Base-by-base conservation (phyloP, 2,113 vertebrate species). In the Melanocharis versteri region DNA sequence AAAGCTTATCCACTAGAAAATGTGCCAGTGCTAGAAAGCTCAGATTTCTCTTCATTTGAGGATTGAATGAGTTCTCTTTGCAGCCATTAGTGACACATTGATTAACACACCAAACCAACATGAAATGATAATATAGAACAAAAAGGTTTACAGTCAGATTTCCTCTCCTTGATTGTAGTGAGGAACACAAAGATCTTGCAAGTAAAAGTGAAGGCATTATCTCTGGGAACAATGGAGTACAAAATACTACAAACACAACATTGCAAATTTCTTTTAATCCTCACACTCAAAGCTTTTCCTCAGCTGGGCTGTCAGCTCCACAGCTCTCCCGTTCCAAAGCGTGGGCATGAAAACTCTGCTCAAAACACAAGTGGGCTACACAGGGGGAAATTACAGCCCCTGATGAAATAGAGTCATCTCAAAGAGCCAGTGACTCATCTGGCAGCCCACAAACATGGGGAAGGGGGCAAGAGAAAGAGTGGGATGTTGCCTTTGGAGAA, bases 41-140 rank as follows among this genome's bases (percentile, higher is more conserved):
- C 85, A 91, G 76, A 96, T 98, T 98, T 97, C 97, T 98, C 97
- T 97, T 98, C 96, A 97, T 98, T 97, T 97, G 92, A 94, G 85
- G 61, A 87, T 80, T 56, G 87, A 97, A 97, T 87, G 62, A 95
- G 72, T 87, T 88, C 65, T 87, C 58, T 84, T 80, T 95, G 91
- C 94, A 88, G 68, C 66, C 71, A 90, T 97, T 92, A 70, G 86
- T 97, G 94, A 97, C 87, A 96, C 92, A 92, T 97, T 97, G 97
- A 98, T 98, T 97, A 98, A 97, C 86, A 92, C 53, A 94, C 77
- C 57, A 94, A 92, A 78, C 65, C 82, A 40, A 90, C 70, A 53
- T 68, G 83, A 97, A 95, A 93, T 62, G 44, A 83, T 94, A 96
- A 95, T 88, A 81, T 7, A 79, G 92, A 96, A 89, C 81, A 75